Conservation (phyloP, 2,888 invertebrate species). For the Sphaerolaimus hirsutus region DNA sequence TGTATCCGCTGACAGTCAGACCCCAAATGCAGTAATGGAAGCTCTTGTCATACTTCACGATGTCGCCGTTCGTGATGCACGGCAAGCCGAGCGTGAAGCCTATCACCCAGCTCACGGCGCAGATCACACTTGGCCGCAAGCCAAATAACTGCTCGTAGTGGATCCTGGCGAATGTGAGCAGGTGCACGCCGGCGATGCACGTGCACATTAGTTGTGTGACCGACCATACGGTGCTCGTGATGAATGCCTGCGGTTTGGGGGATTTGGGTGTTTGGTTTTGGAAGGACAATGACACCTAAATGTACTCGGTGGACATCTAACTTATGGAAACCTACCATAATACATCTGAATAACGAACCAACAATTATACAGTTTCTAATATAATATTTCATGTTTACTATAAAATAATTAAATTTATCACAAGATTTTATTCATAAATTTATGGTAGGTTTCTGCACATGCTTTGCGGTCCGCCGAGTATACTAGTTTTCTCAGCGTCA, state of each 20-base stretch:
- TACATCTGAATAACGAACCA: too few relatives aligned
- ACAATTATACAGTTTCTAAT: too few relatives aligned
- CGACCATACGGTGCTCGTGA: conserved; percentile 21
- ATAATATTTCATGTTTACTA: too few relatives aligned
- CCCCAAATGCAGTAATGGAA: conserved; percentile 19
- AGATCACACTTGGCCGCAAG: conserved; percentile 15
- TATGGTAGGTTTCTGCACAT: too few relatives aligned
- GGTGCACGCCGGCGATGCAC: conserved; percentile 24
- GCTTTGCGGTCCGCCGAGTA: too few relatives aligned
- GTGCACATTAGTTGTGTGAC: conserved; percentile 21
- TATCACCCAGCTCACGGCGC: conserved; percentile 20
- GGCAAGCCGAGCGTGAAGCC: conserved; percentile 20
- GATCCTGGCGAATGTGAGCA: conserved; percentile 23
- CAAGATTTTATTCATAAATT: too few relatives aligned
- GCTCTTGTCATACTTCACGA: conserved; percentile 6
- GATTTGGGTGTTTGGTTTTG: too few relatives aligned
- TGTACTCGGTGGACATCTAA: too few relatives aligned
- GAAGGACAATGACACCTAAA: too few relatives aligned
- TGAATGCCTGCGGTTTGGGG: conserved; percentile 20
- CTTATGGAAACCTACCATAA: too few relatives aligned
- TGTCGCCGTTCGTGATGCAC: conserved; percentile 18
- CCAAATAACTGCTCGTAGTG: conserved; percentile 25
- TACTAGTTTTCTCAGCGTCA: too few relatives aligned
- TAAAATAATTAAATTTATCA: too few relatives aligned
- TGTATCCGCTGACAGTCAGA: conserved; percentile 17